These are phyloP conservation scores for Prenolepis imparis DNA, from an alignment of 2,888 invertebrate genomes.

Conservation along the genomic window DNA sequence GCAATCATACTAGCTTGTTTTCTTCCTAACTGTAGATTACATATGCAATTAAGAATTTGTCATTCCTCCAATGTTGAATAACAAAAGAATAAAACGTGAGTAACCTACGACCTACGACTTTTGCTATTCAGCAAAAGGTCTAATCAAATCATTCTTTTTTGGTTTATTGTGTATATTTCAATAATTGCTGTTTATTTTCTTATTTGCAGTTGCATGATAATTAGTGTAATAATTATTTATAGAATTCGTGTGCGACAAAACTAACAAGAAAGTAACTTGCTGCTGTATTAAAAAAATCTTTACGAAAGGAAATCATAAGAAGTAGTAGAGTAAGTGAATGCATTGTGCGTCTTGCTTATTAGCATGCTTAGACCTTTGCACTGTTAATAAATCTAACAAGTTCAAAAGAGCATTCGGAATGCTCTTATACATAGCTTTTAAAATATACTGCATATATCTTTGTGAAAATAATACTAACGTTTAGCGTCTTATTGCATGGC, in stretches of 20 bases:
- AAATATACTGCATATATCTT: background rate
- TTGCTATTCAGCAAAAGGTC: background rate
- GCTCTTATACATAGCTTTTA: background rate
- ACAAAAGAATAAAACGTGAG: background rate
- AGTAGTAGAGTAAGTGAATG: background rate
- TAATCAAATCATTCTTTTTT: background rate
- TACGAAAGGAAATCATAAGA: background rate
- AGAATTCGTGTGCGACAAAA: background rate
- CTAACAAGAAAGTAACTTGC: background rate
- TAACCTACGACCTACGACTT: background rate
- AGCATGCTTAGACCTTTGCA: background rate
- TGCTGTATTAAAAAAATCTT: background rate
- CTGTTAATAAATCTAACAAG: background rate
- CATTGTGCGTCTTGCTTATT: background rate
- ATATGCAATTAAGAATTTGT: background rate
- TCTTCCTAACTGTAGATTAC: background rate
- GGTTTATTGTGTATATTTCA: background rate
- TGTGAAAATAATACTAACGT: constrained; percentile 87
- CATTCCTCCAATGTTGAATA: background rate
- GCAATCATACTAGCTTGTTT: background rate
- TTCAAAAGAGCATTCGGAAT: background rate
- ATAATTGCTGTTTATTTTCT: background rate
- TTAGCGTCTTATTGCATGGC: constrained; percentile 90
- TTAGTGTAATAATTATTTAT: background rate
- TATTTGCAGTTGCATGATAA: background rate